Conservation (phyloP, 2,113 vertebrate genomes). For the Natator depressus region DNA sequence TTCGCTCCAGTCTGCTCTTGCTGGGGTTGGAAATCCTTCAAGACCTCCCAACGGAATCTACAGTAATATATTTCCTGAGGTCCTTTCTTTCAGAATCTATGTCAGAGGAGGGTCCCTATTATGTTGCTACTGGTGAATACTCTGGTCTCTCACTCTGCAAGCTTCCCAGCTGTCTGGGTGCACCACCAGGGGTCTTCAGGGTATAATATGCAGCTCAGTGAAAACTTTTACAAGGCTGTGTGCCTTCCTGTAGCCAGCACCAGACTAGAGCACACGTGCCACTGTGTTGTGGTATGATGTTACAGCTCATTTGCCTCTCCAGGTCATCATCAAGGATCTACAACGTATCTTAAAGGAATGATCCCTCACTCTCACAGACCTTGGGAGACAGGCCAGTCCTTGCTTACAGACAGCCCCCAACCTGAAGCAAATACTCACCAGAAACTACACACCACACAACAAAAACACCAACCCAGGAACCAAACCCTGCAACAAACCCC, state of each 20-base stretch:
- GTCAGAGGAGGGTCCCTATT: neutral
- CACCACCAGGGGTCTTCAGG: neutral
- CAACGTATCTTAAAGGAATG: no score
- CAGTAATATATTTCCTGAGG: neutral
- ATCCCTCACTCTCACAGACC: no score
- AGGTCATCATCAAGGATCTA: no score
- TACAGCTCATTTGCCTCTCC: neutral
- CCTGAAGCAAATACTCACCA: no score
- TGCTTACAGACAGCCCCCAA: no score
- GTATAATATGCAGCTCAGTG: neutral
- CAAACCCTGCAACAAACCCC: no score
- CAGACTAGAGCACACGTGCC: neutral
- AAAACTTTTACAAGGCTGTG: neutral
- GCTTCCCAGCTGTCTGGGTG: neutral
- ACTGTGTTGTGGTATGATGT: neutral
- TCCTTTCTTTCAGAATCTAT: neutral
- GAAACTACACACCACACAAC: no score
- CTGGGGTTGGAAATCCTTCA: neutral
- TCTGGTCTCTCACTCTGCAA: neutral
- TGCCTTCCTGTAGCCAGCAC: neutral
- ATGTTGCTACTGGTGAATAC: neutral
- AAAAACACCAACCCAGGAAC: no score
- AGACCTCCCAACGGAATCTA: neutral
- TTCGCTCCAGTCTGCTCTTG: neutral
- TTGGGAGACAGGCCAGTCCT: no score